Base-by-base conservation (phyloP, 2,888 invertebrate species). In the Apoda limacodes region DNA sequence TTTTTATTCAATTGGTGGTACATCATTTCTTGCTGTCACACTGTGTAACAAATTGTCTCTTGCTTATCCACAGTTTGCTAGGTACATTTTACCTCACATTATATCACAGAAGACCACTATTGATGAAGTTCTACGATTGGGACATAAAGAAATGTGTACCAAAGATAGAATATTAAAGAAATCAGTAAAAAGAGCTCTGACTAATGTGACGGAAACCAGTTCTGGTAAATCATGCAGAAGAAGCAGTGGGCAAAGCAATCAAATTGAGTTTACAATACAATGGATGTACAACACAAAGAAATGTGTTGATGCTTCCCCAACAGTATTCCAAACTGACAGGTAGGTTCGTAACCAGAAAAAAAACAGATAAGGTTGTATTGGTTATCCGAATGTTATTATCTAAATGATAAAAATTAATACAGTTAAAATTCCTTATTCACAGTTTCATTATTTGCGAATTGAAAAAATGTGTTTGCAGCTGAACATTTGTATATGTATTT, bases 221-320 rank as follows among this genome's bases (percentile, higher is more conserved):
- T 36, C 37, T 7, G 35, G 32, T 12, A 61, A 62, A 12, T n/a
- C n/a, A n/a, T n/a, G n/a, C n/a, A 55, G 41, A 38, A 13, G 40
- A 13, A 39, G 30, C 13, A 15, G 41, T 17, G 39, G 21, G 13
- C 17, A 26, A 5, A 31, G 15, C 13, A 50, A 40, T 13, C 38
- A 46, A 27, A 31, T 63, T 2, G 60, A 67, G 14, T 69, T 71
- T 40, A 42, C 50, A 20, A 82, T 86, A 63, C 55, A 60, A 63
- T 83, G 86, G 88, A 76, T 68, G 40, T 83, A 78, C 56, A 68
- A 90, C 61, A 83, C 89, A 28, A 78, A 83, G 22, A 94, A 93
- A 66, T 95, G 95, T 72, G 85, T 95, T 6, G 94, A 95, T 81
- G 88, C 91, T 5, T 85, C 91, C 9, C 90, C 92, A 11, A 69